Percentiles rank a stretch among this genome's conserved stretches.
Evolutionary conservation across 2,797 vertebrate genomes (phyloP).

Genomic region (Dermochelys coriacea): DNA sequence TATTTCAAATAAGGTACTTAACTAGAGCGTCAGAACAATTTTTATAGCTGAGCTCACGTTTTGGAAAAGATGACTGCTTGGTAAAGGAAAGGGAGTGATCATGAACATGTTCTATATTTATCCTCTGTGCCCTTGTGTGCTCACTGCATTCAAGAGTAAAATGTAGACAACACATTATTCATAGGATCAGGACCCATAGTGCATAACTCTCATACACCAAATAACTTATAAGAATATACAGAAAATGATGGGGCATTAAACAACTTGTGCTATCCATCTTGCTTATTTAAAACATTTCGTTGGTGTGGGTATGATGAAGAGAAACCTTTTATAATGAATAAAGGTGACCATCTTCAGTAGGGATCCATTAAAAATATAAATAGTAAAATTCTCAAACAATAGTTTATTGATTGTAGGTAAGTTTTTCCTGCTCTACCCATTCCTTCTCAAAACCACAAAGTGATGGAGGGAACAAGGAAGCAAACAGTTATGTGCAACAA

Average conservation of each 20-base stretch:
- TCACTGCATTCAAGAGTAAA: constrained; percentile 12
- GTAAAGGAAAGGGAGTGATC: not conserved
- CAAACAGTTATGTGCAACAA: not conserved
- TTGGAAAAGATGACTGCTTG: constrained; percentile 57
- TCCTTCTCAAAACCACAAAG: not conserved
- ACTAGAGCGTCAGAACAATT: constrained; percentile 29
- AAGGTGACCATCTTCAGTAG: not conserved
- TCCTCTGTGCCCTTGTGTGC: not conserved
- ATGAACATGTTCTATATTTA: constrained; percentile 33
- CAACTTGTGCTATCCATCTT: not conserved
- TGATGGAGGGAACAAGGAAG: not conserved
- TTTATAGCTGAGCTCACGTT: constrained; percentile 36
- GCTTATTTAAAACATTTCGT: not conserved
- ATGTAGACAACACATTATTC: constrained; percentile 59
- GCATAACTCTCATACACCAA: constrained; percentile 26
- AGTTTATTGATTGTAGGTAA: not conserved
- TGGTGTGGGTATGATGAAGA: not conserved
- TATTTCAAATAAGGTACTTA: constrained; percentile 20
- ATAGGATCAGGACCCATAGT: constrained; percentile 12
- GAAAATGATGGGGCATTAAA: not conserved
- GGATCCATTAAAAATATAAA: not conserved
- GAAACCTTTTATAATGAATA: not conserved
- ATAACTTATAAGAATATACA: constrained; percentile 21
- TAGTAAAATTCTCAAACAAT: not conserved
- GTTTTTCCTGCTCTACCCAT: not conserved